Evolutionary conservation across 1,140 invertebrate genomes (phyloP).

Genomic region (Aphidius gifuensis): DNA sequence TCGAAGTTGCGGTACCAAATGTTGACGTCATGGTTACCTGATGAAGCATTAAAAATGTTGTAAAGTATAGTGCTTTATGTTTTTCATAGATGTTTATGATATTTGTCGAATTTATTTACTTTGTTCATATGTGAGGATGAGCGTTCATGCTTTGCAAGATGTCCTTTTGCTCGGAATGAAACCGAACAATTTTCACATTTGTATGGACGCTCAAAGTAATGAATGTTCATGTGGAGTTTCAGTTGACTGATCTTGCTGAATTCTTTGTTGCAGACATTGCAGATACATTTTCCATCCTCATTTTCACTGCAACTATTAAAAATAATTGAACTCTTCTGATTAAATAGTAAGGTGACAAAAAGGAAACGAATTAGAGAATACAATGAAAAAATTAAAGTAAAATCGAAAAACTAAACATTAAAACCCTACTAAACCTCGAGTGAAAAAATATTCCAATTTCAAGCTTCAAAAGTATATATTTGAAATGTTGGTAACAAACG

Average conservation of each 20-base stretch:
- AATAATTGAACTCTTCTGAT: too few species aligned
- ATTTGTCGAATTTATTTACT: slow-evolving; percentile 49
- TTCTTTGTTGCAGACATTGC: slow-evolving; percentile 84
- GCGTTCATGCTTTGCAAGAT: slow-evolving; percentile 87
- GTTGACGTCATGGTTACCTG: slow-evolving; percentile 70
- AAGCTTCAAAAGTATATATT: too few species aligned
- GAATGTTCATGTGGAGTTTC: slow-evolving; percentile 90
- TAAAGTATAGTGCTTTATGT: too few species aligned
- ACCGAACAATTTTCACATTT: slow-evolving; percentile 88
- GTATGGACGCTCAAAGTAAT: slow-evolving; percentile 91
- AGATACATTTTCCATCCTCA: slow-evolving; percentile 79
- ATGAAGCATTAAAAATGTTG: too few species aligned
- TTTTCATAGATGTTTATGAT: too few species aligned
- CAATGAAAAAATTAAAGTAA: slow-evolving; percentile 23
- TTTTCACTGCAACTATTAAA: slow-evolving; percentile 49
- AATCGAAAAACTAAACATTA: too few species aligned
- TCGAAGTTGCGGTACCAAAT: slow-evolving; percentile 77
- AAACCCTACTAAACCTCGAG: too few species aligned
- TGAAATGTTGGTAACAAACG: too few species aligned
- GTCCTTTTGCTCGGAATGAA: slow-evolving; percentile 86
- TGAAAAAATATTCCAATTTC: too few species aligned
- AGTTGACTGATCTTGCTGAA: slow-evolving; percentile 89
- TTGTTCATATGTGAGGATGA: slow-evolving; percentile 89
- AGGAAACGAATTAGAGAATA: background rate
- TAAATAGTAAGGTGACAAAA: too few species aligned